Conservation (phyloP, 64 coral and sea anemone genomes). For the Anthopleura sola region DNA sequence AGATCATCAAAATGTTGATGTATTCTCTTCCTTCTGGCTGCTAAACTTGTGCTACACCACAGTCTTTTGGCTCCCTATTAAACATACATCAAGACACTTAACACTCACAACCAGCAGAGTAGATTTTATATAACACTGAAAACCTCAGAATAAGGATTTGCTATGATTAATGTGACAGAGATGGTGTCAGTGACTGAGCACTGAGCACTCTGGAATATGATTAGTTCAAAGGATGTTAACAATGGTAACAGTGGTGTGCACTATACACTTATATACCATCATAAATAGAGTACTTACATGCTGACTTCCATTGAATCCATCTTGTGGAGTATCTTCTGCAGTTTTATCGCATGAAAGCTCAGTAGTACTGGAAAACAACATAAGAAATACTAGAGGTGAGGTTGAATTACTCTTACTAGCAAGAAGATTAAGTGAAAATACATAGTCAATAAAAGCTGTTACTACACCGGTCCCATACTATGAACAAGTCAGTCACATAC, state of each 20-base stretch:
- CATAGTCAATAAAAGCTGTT: too few relatives aligned
- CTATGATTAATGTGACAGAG: too few relatives aligned
- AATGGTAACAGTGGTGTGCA: too few relatives aligned
- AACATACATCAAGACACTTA: neutral
- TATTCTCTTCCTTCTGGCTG: conserved; percentile 86
- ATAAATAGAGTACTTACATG: conserved; percentile 62
- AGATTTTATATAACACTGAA: too few relatives aligned
- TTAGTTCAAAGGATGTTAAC: too few relatives aligned
- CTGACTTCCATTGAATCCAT: conserved; percentile 99
- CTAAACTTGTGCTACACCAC: conserved; percentile 81
- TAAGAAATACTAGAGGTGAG: neutral
- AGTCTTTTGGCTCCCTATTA: conserved; percentile 83
- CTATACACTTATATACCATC: neutral
- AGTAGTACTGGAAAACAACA: neutral
- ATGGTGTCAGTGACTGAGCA: too few relatives aligned
- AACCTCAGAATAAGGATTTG: too few relatives aligned
- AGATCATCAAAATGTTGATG: conserved; percentile 99
- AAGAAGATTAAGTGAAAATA: too few relatives aligned
- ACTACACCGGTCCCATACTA: neutral
- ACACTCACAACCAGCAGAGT: too few relatives aligned
- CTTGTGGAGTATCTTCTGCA: conserved; percentile 75
- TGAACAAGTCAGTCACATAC: conserved; percentile 11
- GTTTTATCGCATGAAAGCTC: neutral
- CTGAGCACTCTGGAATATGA: too few relatives aligned
- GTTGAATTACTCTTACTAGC: too few relatives aligned